Evolutionary conservation across 2,797 vertebrate genomes (phyloP), one percentile per base, ranked within the genome.

Genomic region (Macropus fuliginosus): DNA sequence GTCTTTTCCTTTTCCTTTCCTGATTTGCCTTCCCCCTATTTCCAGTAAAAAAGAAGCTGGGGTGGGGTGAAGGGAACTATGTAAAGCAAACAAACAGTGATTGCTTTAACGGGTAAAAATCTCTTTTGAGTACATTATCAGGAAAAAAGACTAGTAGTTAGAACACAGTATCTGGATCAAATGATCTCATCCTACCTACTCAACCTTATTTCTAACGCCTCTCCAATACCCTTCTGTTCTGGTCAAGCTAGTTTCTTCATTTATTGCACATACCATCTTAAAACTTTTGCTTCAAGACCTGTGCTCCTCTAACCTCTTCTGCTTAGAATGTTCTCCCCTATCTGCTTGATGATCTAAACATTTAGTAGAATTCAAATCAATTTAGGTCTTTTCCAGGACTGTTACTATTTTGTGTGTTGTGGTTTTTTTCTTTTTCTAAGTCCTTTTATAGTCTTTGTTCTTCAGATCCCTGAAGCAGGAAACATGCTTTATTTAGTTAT

Each of bases 51-150:
- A 29, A 91, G 59, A 56, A 6, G 8, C 24, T 5, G 10, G 46
- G 29, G n/a, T 74, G 21, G 31, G 92, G 21, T 56, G 46, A 13
- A 28, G 29, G 27, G 93, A 91, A 34, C 28, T 18, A 81, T 91
- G 52, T 97, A 91, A 92, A 96, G 93, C 34, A 93, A 94, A 21
- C 54, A 57, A 92, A 90, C 29, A 34, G 18, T 34, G 8, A 93
- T 74, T 92, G 34, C 3, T 81, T 46, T 90, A 90, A 10, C 50
- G 24, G 0, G 0, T 54, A 94, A 91, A 95, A 81, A 90, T 46
- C 14, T 50, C 14, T 92, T 56, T 31, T 90, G 14, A 50, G 40
- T 91, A 46, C 24, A 62, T 29, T 91, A 93, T 95, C 66, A 97
- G 55, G 52, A 93, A 89, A 93, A 92, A 66, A 92, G 31, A 52